Conservation (phyloP, 2,888 invertebrate species). For the Apotomis turbidana region DNA sequence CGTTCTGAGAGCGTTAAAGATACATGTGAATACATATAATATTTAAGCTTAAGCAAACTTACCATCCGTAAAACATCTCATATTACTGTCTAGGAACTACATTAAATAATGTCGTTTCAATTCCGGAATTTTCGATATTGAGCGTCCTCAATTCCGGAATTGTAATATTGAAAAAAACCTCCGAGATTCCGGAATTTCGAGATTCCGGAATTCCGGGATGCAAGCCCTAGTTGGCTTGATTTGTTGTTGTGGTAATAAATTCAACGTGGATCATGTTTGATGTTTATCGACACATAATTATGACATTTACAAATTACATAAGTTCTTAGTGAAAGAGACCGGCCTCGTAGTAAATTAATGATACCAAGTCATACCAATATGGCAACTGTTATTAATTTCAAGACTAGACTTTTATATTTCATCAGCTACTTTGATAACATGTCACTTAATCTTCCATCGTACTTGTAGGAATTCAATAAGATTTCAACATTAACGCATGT, state of each 20-base stretch:
- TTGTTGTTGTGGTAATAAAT: background rate
- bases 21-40: no score
- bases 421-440: slow-evolving; percentile 23
- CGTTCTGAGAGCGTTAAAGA: no score
- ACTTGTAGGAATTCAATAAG: slow-evolving; percentile 12
- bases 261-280: background rate
- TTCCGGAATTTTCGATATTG: no score
- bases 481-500: slow-evolving; percentile 4
- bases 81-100: no score
- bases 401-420: slow-evolving; percentile 1
- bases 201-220: no score
- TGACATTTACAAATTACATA: background rate
- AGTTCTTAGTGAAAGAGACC: background rate
- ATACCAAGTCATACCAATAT: background rate
- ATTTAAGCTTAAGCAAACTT: no score
- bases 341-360: background rate
- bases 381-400: background rate
- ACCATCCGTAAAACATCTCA: no score
- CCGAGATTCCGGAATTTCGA: no score
- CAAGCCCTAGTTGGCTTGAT: background rate
- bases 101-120: no score
- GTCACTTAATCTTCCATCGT: slow-evolving; percentile 13
- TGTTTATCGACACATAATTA: background rate
- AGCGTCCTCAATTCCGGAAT: no score
- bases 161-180: no score